Base-by-base conservation (phyloP, 1,140 invertebrate species). In the Sycobia sp. region DNA sequence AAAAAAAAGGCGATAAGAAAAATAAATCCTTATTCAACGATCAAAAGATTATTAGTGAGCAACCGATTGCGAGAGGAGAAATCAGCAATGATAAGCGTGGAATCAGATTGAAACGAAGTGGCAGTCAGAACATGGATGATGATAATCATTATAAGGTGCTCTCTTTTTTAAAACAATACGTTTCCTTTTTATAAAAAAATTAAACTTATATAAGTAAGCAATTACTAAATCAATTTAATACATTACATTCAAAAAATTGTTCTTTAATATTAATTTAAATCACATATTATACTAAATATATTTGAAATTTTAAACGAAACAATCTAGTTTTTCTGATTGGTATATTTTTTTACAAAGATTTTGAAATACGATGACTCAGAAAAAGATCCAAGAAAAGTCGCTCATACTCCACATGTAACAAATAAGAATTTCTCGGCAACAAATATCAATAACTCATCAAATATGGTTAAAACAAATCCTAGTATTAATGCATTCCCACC, bases 401-500 rank as follows among this genome's bases (percentile, higher is more conserved):
- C 51, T 22, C 62, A 56, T 4, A 47, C 22, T 4, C n/a, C 34
- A 2, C 25, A 13, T n/a, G 36, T 25, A 1, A 3, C 2, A 4
- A 66, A 10, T 43, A 58, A 57, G 10, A 70, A 66, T 1, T 39
- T 66, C 22, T 29, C 62, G 0, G 0, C 36, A 29, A 41, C 22
- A 10, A 32, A 20, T 14, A 4, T 50, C 3, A 18, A 59, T 36
- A 29, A 44, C 2, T 13, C 32, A 16, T 1, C 32, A 13, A 59
- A 29, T 1, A 0, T 7, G n/a, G 29, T 10, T 11, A 23, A 43
- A 9, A 4, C 13, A 29, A 44, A 13, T 43, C 1, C 66, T 0
- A 67, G 61, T 11, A 55, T 67, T 10, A 44, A 51, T 13, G 23
- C 10, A 23, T 88, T 86, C 86, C 84, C 87, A 2, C 85, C 86